Percentiles rank a stretch among this genome's conserved stretches.
Evolutionary conservation across 1,140 invertebrate genomes (phyloP).

Genomic region (Caenorhabditis latens): DNA sequence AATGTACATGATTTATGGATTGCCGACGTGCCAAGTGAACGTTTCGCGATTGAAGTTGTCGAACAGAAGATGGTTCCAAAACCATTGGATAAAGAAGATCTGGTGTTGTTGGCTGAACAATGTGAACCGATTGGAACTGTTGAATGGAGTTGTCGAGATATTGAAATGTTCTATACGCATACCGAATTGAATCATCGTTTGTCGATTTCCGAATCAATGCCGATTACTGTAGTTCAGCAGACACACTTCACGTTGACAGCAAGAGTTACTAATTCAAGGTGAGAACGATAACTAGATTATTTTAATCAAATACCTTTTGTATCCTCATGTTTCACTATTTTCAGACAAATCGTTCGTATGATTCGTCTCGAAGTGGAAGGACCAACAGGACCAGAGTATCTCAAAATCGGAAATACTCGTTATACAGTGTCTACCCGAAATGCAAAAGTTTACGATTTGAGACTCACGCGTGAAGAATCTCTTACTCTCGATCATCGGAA

Average conservation of each 20-base stretch:
- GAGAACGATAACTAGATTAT: background rate
- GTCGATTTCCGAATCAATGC: background rate
- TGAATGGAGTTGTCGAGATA: slow-evolving; percentile 29
- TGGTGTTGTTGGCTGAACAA: slow-evolving; percentile 21
- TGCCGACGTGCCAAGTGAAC: slow-evolving; percentile 35
- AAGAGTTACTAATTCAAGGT: slow-evolving; percentile 33
- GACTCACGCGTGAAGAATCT: slow-evolving; percentile 4
- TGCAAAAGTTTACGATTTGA: background rate
- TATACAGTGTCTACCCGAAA: background rate
- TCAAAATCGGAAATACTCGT: slow-evolving; percentile 26
- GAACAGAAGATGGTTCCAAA: slow-evolving; percentile 20
- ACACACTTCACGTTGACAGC: slow-evolving; percentile 3
- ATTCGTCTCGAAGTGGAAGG: slow-evolving; percentile 12
- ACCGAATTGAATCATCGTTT: slow-evolving; percentile 6
- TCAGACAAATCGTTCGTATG: slow-evolving; percentile 46
- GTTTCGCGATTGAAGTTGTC: slow-evolving; percentile 21
- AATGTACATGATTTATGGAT: slow-evolving; percentile 58
- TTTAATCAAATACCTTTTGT: background rate
- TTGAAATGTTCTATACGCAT: slow-evolving; percentile 31
- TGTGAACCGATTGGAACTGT: slow-evolving; percentile 27
- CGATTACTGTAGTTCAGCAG: slow-evolving; percentile 43
- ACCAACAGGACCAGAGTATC: background rate
- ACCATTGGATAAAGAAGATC: background rate
- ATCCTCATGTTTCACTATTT: background rate
- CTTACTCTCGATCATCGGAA: background rate